phyloP scores from a whole-genome alignment of 2,888 invertebrate species.

The Nephrotoma guestfalica region DNA sequence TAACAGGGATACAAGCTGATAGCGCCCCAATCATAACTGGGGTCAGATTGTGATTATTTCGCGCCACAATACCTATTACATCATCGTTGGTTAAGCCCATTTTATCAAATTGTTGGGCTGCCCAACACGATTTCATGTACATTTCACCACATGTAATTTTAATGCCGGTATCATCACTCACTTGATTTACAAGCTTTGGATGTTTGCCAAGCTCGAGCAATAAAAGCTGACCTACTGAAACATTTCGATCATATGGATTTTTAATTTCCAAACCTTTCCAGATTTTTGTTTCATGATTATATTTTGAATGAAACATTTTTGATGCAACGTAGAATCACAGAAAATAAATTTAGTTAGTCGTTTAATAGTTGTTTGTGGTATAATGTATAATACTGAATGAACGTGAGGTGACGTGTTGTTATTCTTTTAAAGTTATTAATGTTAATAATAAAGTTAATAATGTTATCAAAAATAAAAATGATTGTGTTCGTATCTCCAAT shows the following conservation, averaged over 20 bases:
- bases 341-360: no score
- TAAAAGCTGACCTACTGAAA: neutral
- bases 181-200: neutral
- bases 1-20: constrained; percentile 21
- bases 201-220: neutral
- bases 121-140: neutral
- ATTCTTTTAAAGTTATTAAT: no score
- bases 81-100: constrained; percentile 13
- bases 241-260: neutral
- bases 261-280: neutral
- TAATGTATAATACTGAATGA: no score
- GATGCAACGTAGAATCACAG: no score
- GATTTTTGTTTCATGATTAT: neutral
- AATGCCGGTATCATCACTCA: neutral
- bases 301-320: neutral
- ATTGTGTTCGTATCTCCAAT: neutral
- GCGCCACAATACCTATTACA: constrained; percentile 20
- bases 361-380: no score
- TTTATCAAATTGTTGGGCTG: neutral
- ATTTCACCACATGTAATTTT: neutral
- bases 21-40: constrained; percentile 20
- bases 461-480: neutral
- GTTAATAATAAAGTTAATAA: no score
- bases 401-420: no score
- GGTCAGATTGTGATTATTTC: constrained; percentile 19